A percentile compares a stretch with the other conserved stretches of the same genome.
Evolutionary conservation across 2,113 vertebrate species (phyloP).

Genomic region (Alouatta palliata): DNA sequence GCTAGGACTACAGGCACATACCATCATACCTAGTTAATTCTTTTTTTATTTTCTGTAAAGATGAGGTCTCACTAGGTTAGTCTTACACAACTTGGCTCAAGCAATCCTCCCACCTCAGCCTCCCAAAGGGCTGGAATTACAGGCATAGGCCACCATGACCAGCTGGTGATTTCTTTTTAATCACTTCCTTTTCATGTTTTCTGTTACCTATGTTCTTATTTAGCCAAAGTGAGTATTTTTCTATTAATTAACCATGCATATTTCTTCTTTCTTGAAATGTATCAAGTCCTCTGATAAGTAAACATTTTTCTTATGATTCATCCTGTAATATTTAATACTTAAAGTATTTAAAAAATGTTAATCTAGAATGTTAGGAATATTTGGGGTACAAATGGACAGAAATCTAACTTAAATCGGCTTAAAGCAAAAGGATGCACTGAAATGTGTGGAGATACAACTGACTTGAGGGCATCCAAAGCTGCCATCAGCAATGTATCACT

Average conservation of each 20-base stretch:
- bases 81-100: too few relatives aligned
- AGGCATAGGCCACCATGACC: too few relatives aligned
- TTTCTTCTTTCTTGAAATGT: conserved; percentile 27
- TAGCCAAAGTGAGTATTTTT: neutral
- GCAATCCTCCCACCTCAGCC: too few relatives aligned
- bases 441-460: neutral
- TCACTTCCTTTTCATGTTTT: neutral
- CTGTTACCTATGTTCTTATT: neutral
- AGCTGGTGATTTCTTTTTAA: neutral
- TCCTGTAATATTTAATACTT: neutral
- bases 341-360: neutral
- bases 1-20: too few relatives aligned
- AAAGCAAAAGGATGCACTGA: neutral
- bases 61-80: too few relatives aligned
- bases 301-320: neutral
- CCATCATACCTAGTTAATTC: too few relatives aligned
- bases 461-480: neutral
- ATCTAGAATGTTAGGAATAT: neutral
- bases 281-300: conserved; percentile 26
- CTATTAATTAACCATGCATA: neutral
- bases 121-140: too few relatives aligned
- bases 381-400: neutral
- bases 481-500: too few relatives aligned
- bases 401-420: neutral
- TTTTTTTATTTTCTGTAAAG: too few relatives aligned